These are phyloP conservation scores for Athene noctua DNA, from an alignment of 2,113 vertebrate species.

Conservation along the genomic window DNA sequence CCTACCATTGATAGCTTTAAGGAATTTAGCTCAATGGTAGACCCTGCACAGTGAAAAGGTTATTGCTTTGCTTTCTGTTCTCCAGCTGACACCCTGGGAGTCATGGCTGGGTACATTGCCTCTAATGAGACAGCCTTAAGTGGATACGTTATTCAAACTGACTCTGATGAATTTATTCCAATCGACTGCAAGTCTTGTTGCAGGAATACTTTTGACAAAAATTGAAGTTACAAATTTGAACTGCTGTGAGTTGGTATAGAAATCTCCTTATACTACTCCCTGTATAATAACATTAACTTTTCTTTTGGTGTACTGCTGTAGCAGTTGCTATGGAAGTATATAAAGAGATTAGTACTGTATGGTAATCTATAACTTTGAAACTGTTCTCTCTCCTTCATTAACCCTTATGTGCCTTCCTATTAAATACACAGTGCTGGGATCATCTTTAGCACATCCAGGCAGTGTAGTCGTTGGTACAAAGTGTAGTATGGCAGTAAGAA, in stretches of 20 bases:
- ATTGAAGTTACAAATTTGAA: not conserved
- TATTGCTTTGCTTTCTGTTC: not conserved
- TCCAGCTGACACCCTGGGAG: not conserved
- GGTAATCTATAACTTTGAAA: not conserved
- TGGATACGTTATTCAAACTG: not conserved
- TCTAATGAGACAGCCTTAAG: not conserved
- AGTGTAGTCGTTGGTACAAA: not conserved
- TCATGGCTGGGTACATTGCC: not conserved
- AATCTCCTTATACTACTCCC: not conserved
- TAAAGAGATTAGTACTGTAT: not conserved
- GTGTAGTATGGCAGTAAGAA: not conserved
- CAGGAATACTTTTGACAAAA: not conserved
- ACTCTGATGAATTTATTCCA: not conserved
- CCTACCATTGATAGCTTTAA: rapidly evolving
- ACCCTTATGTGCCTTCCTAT: not conserved
- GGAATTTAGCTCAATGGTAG: not conserved
- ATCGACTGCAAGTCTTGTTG: not conserved
- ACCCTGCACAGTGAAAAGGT: not conserved
- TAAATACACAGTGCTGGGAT: not conserved
- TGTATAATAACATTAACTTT: not conserved
- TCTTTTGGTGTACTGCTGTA: not conserved
- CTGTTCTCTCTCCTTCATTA: not conserved
- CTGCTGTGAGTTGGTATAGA: not conserved
- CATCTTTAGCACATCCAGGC: not conserved
- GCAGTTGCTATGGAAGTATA: not conserved